Evolutionary conservation across 2,797 vertebrate species (phyloP).

Genomic region (Garrulus glandarius): DNA sequence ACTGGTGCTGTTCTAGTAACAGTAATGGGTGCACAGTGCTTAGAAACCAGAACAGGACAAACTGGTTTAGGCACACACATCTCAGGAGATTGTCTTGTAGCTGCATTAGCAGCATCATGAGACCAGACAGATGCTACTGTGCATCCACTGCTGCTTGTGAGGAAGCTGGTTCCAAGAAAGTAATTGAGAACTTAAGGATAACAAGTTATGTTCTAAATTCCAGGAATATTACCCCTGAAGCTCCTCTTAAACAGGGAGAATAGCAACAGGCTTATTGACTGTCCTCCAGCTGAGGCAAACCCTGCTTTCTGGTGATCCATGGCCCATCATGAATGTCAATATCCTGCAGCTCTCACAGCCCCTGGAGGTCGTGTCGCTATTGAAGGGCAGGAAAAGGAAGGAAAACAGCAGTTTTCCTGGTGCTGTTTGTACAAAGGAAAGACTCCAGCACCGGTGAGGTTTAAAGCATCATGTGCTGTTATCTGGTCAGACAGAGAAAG

Average conservation of each 20-base stretch:
- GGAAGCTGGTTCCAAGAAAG: background rate
- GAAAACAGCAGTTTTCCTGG: background rate
- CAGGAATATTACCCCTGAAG: background rate
- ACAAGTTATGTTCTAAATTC: background rate
- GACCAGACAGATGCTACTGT: background rate
- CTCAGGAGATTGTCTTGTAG: background rate
- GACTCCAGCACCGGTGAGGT: rapidly evolving
- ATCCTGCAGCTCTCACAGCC: background rate
- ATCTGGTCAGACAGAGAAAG: background rate
- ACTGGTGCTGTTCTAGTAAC: background rate
- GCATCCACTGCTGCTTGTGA: background rate
- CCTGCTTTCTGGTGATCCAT: background rate
- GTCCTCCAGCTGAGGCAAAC: background rate
- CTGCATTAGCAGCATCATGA: background rate
- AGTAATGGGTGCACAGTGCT: background rate
- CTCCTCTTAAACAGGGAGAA: background rate
- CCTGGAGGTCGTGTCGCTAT: rapidly evolving
- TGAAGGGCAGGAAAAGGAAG: constrained; percentile 1
- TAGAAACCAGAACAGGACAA: background rate
- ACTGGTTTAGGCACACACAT: background rate
- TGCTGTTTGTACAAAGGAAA: background rate
- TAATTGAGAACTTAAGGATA: background rate
- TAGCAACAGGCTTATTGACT: background rate
- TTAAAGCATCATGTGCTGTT: background rate
- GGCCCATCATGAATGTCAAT: background rate